Evolutionary conservation across 2,113 vertebrate species (phyloP).

Genomic region (Nothocercus nigrocapillus): DNA sequence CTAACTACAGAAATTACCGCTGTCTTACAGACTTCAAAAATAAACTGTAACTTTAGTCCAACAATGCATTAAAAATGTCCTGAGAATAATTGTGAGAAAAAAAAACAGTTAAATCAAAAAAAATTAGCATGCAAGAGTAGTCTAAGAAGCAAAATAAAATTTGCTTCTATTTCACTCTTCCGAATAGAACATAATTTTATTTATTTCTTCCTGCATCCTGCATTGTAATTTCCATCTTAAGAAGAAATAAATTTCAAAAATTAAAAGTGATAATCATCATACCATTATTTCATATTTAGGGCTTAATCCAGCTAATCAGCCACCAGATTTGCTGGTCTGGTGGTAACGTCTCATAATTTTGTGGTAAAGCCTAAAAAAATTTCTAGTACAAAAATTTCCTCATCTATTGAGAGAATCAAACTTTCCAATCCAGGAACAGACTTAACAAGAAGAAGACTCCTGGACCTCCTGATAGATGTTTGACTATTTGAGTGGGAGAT

Average conservation of each 20-base stretch:
- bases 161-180: neutral
- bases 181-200: neutral
- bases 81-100: neutral
- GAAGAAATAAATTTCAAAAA: neutral
- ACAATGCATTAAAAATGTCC: neutral
- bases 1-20: neutral
- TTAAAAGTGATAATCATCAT: neutral
- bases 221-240: neutral
- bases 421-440: neutral
- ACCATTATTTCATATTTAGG: neutral
- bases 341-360: neutral
- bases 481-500: neutral
- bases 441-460: neutral
- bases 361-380: neutral
- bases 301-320: neutral
- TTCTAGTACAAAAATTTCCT: neutral
- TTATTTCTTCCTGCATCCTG: neutral
- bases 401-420: rapidly evolving
- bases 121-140: too few species aligned
- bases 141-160: neutral
- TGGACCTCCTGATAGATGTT: neutral
- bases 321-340: neutral
- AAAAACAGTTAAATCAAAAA: neutral
- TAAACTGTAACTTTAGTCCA: neutral
- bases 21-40: neutral